Base-by-base conservation (phyloP, 2,797 vertebrate genomes). In the Dendrocincla tyrannina region DNA sequence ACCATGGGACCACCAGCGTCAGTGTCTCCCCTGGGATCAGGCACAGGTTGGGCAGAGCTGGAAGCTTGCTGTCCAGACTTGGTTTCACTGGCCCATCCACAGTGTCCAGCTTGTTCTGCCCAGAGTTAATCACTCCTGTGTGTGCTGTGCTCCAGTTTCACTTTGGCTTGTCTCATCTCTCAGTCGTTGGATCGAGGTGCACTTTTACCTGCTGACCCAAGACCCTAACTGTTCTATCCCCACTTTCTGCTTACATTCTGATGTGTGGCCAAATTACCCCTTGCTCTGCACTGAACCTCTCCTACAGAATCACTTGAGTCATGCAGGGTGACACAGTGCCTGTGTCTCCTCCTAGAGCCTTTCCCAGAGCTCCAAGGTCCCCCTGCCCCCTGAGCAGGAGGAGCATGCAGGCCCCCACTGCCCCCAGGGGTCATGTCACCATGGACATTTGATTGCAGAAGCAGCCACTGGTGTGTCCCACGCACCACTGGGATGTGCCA, bases 361-460 rank as follows among this genome's bases (percentile, higher is more conserved):
- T 56, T 39, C 42, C 47, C 59, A 37, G 52, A 55, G 66, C 58
- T 63, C 58, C 27, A 15, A 1, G 10, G 32, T 15, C 27, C 17
- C 33, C 20, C 37, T 32, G 20, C 33, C 20, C 46, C 5, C 1
- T 1, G 16, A 55, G 30, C 56, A 22, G 9, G 27, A 47, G 39
- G 6, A 68, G 32, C 18, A 44, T 2, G 2, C 4, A 13, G 20
- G 30, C 42, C 56, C 28, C 58, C 37, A 8, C n/a, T 39, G 42
- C 37, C 37, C 58, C 4, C 0, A 39, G 37, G 33, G 28, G 35
- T 49, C 27, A 3, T 37, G 55, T n/a, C 24, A 24, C 24, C 0
- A 1, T 11, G 33, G 49, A 37, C 0, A 0, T 47, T 12, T 14
- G 12, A 39, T 72, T 41, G n/a, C 58, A 39, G 3, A 3, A 41